Evolutionary conservation across 2,888 invertebrate genomes (phyloP).

Genomic region (Caenorhabditis afra): DNA sequence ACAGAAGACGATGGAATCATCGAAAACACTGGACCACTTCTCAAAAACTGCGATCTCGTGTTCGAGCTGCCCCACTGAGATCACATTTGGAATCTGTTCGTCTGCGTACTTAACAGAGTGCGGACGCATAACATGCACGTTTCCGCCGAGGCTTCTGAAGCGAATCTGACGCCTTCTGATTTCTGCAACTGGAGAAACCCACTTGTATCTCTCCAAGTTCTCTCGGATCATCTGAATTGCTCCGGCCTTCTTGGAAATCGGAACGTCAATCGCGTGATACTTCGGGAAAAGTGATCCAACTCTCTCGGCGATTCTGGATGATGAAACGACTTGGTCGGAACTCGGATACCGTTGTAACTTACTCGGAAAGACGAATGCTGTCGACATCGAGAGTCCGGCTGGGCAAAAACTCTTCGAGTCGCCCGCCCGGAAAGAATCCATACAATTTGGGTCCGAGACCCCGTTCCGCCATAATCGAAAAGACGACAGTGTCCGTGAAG

Average conservation of each 20-base stretch:
- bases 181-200: background rate
- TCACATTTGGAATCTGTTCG: background rate
- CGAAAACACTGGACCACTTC: slow-evolving; percentile 20
- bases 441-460: slow-evolving; percentile 92
- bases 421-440: slow-evolving; percentile 94
- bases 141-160: slow-evolving; percentile 20
- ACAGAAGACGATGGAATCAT: slow-evolving; percentile 44
- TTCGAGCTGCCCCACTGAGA: slow-evolving; percentile 25
- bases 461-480: slow-evolving; percentile 93
- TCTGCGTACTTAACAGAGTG: slow-evolving; percentile 20
- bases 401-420: slow-evolving; percentile 94
- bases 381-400: slow-evolving; percentile 38
- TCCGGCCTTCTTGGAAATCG: slow-evolving; percentile 33
- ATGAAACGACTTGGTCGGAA: background rate
- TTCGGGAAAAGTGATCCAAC: slow-evolving; percentile 35
- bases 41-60: slow-evolving; percentile 38
- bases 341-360: background rate
- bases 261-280: slow-evolving; percentile 35
- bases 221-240: slow-evolving; percentile 19
- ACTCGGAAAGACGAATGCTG: slow-evolving; percentile 23
- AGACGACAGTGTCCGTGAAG: slow-evolving; percentile 94
- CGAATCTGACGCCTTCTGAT: no score
- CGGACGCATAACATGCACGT: slow-evolving; percentile 21
- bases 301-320: slow-evolving; percentile 28
- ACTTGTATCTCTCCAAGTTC: slow-evolving; percentile 31